Evolutionary conservation across 2,113 vertebrate species (phyloP).

Genomic region (Triplophysa dalaica): DNA sequence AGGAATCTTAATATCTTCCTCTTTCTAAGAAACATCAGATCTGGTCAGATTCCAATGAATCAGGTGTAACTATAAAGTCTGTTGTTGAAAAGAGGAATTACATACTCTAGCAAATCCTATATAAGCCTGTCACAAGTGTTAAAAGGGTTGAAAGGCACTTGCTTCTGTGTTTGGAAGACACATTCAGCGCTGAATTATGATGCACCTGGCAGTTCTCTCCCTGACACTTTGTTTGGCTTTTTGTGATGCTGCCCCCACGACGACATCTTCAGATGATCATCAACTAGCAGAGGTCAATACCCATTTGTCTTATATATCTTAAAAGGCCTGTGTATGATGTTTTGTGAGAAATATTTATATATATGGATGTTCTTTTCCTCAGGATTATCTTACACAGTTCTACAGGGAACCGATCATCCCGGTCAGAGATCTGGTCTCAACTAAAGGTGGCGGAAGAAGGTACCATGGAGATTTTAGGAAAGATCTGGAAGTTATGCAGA

Average conservation of each 20-base stretch:
- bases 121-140: too few relatives aligned
- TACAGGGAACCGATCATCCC: constrained; percentile 40
- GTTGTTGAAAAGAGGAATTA: too few relatives aligned
- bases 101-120: neutral
- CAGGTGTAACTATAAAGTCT: too few relatives aligned
- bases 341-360: neutral
- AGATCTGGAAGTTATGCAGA: constrained; percentile 70
- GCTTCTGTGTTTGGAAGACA: constrained; percentile 20
- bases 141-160: neutral
- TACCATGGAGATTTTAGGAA: constrained; percentile 32
- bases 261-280: constrained; percentile 50
- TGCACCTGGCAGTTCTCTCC: neutral
- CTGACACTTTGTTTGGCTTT: constrained; percentile 42
- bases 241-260: constrained; percentile 54
- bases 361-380: neutral
- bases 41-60: too few relatives aligned
- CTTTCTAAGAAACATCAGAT: too few relatives aligned
- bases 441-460: constrained; percentile 30
- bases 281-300: constrained; percentile 61
- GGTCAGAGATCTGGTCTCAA: constrained; percentile 27
- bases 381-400: constrained; percentile 65
- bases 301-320: too few relatives aligned
- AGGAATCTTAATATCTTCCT: too few relatives aligned
- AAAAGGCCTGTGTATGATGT: neutral
- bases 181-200: constrained; percentile 24